These are phyloP conservation scores for Girardinichthys multiradiatus DNA, from an alignment of 2,113 vertebrate species.

Conservation along the genomic window DNA sequence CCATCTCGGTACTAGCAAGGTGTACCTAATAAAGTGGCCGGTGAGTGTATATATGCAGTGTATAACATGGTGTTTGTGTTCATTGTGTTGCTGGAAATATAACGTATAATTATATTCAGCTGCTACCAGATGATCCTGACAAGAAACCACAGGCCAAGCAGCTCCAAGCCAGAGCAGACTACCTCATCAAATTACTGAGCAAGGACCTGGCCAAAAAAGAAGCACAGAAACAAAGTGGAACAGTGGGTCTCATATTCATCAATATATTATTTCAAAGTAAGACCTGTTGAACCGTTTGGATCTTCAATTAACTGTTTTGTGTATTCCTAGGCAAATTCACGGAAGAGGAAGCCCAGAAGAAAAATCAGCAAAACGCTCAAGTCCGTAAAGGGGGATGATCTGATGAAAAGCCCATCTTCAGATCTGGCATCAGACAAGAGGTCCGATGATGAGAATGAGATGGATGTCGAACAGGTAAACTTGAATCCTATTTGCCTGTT, in stretches of 20 bases:
- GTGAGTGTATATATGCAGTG: no score
- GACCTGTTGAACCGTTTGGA: no score
- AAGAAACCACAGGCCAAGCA: constrained; percentile 99
- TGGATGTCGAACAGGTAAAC: constrained; percentile 76
- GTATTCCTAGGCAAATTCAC: constrained; percentile 85
- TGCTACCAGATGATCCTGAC: constrained; percentile 97
- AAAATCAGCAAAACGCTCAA: constrained; percentile 91
- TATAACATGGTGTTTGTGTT: no score
- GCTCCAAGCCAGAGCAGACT: constrained; percentile 97
- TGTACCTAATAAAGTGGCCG: no score
- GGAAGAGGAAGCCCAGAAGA: constrained; percentile 88
- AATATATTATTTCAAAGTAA: neutral
- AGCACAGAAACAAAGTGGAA: constrained; percentile 89
- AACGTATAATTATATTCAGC: no score
- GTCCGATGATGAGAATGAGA: constrained; percentile 90
- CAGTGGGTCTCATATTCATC: constrained; percentile 78
- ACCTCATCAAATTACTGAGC: constrained; percentile 99
- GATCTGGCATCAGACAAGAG: constrained; percentile 88
- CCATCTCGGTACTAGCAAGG: no score
- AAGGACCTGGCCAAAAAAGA: constrained; percentile 95
- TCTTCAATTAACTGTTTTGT: neutral
- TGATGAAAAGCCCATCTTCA: constrained; percentile 91
- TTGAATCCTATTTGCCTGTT: neutral
- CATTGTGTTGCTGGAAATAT: no score
- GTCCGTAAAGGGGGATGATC: constrained; percentile 87